These are phyloP conservation scores for Leptinotarsa juncta DNA, from an alignment of 2,888 invertebrate genomes.

Conservation along the genomic window DNA sequence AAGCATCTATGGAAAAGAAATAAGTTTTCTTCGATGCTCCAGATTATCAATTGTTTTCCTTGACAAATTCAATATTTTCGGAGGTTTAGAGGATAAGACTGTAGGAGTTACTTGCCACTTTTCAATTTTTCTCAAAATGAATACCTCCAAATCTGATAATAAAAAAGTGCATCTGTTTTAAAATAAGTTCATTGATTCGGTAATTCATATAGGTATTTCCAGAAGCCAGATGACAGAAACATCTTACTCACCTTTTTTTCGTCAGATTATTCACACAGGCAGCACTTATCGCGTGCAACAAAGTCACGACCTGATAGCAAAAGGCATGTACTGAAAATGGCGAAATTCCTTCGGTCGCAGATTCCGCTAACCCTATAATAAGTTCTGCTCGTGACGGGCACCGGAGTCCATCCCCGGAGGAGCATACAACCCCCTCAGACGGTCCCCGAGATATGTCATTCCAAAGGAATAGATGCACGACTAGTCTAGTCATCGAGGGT, in stretches of 20 bases:
- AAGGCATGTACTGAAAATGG: constrained; percentile 32
- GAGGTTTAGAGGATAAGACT: too few species aligned
- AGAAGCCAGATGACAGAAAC: background rate
- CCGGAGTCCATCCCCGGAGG: constrained; percentile 24
- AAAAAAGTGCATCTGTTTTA: too few species aligned
- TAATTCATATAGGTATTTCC: background rate
- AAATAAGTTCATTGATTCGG: too few species aligned
- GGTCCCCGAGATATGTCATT: constrained; percentile 24
- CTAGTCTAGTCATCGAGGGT: background rate
- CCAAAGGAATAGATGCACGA: constrained; percentile 11
- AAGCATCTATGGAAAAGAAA: too few species aligned
- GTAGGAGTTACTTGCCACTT: too few species aligned
- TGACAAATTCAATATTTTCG: too few species aligned
- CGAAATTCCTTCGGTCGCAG: constrained; percentile 37
- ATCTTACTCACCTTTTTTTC: constrained; percentile 4
- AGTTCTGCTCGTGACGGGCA: constrained; percentile 50
- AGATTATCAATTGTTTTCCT: too few species aligned
- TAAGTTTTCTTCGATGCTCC: too few species aligned
- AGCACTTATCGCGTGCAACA: constrained; percentile 7
- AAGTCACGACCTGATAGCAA: constrained; percentile 13
- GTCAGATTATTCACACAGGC: background rate
- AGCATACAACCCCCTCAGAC: constrained; percentile 8
- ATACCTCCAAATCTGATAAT: too few species aligned
- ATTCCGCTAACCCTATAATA: constrained; percentile 44
- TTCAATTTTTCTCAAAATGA: too few species aligned